Evolutionary conservation across 2,113 vertebrate genomes (phyloP), one percentile per base, ranked within the genome.

Genomic region (Myocastor coypus): DNA sequence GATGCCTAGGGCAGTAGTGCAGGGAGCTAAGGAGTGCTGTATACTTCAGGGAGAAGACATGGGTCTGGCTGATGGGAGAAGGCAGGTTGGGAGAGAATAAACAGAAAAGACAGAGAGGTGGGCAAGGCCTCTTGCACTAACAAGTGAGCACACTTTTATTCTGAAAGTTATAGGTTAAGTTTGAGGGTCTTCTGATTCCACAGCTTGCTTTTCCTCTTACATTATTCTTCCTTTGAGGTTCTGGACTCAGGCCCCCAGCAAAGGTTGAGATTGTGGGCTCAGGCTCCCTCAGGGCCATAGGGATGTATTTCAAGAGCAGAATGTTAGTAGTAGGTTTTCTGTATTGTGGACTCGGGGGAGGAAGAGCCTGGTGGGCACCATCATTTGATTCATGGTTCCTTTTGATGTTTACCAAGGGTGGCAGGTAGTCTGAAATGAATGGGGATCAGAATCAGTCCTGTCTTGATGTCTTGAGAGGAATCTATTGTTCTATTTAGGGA

Each of bases 321-420:
- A 93, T 83, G 50, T 9, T 7, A 30, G 40, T 19, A 66, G 37
- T 68, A 68, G 17, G n/a, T 50, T 68, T 73, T 19, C 73, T 78
- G 59, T 34, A 40, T 5, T 83, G 40, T 28, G 10, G n/a, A 52
- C 64, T 5, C n/a, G 17, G 24, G 16, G 84, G 34, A 73, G 12
- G 71, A 52, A 24, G 30, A 55, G n/a, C 17, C 30, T 26, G 26
- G 8, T 69, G 80, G 81, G 24, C 26, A 55, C 66, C 37, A 57
- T 40, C 37, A 34, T 71, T 40, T 63, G 80, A 90, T 30, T 52
- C 64, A 24, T 7, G 14, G 42, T 66, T n/a, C 59, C 59, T 87
- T 91, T 91, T 78, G 37, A 78, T 93, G 34, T 40, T 92, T 85
- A 64, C 85, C 17, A 64, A 92, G 26, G 24, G 22, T 85, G 77